Percentiles rank a stretch among this genome's conserved stretches.
These are phyloP conservation scores for Sebastes nivosus DNA, from an alignment of 2,797 vertebrate species.

Conservation along the genomic window DNA sequence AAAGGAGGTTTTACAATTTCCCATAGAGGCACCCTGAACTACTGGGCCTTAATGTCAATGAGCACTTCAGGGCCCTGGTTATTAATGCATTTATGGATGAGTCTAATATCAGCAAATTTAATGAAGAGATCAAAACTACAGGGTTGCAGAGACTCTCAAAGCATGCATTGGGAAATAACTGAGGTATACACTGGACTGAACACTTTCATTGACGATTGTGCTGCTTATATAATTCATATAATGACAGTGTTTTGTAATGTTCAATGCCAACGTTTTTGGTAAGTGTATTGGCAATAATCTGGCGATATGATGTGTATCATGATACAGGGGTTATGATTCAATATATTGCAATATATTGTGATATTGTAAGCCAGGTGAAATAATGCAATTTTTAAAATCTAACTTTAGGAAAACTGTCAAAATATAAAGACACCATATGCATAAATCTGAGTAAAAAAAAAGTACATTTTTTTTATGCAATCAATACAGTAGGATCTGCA, in stretches of 20 bases:
- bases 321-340: too few species aligned
- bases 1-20: not conserved
- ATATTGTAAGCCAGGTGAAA: fast-evolving
- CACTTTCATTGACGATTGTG: not conserved
- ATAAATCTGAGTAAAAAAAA: too few species aligned
- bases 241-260: too few species aligned
- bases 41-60: not conserved
- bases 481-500: too few species aligned
- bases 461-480: too few species aligned
- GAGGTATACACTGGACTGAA: not conserved
- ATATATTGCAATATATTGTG: too few species aligned
- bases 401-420: too few species aligned
- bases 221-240: not conserved
- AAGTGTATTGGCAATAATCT: too few species aligned
- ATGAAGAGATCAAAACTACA: not conserved
- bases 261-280: too few species aligned
- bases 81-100: not conserved
- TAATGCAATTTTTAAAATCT: too few species aligned
- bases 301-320: too few species aligned
- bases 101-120: not conserved
- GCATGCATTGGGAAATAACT: not conserved
- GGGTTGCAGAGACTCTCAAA: not conserved
- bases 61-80: not conserved
- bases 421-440: too few species aligned
- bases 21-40: not conserved